Evolutionary conservation across 2,113 vertebrate species (phyloP).

Genomic region (Fregata magnificens): DNA sequence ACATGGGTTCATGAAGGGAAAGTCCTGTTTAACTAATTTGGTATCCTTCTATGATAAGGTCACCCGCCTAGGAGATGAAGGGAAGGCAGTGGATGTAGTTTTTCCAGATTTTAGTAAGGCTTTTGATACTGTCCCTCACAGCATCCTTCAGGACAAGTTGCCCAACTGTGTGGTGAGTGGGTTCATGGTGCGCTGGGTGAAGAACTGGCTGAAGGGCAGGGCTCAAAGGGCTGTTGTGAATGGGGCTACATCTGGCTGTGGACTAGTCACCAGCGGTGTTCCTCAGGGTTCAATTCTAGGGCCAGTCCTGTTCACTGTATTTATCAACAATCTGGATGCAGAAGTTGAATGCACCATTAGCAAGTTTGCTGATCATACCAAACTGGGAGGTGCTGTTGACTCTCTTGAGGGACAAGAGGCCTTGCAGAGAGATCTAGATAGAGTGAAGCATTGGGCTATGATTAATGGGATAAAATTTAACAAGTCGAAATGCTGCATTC

Average conservation of each 20-base stretch:
- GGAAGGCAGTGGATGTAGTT: too few species aligned
- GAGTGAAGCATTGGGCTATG: background rate
- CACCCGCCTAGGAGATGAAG: too few species aligned
- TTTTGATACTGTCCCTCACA: too few species aligned
- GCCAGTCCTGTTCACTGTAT: background rate
- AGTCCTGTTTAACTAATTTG: too few species aligned
- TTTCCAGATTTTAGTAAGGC: too few species aligned
- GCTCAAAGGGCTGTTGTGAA: background rate
- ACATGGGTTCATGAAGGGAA: too few species aligned
- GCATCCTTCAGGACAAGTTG: too few species aligned
- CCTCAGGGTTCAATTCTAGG: background rate
- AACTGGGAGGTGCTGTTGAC: background rate
- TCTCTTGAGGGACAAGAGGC: background rate
- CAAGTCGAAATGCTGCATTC: background rate
- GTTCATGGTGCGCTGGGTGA: too few species aligned
- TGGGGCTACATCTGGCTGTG: background rate
- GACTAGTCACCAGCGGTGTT: background rate
- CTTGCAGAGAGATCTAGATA: background rate
- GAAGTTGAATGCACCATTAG: background rate
- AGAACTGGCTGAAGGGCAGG: too few species aligned
- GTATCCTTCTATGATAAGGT: too few species aligned
- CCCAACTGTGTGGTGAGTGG: too few species aligned
- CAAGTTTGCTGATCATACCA: background rate
- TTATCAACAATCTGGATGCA: background rate
- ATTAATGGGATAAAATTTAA: background rate